Evolutionary conservation across 2,888 invertebrate species (phyloP), one percentile per base, ranked within the genome.

Genomic region (Cinara cedri): DNA sequence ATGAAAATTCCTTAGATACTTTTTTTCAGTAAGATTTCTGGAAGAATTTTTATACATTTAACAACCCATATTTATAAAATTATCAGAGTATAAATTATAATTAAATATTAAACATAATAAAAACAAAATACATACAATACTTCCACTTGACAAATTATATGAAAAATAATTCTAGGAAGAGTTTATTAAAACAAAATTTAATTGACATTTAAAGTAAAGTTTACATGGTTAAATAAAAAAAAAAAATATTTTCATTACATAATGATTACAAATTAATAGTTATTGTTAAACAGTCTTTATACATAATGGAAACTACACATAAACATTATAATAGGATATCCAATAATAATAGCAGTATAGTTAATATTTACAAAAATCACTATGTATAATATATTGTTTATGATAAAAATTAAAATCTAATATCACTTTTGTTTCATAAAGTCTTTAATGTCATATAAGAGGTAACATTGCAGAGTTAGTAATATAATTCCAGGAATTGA

Each of bases 351-450:
- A 63, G 51, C 21, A 62, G 21, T 63, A 63, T 42, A 74, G 51
- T 74, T 74, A 63, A 63, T 63, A 54, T 21, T 63, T 63, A 63
- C 60, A 74, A 42, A 62, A 49, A 2, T 8, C 34, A 21, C 34
- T 26, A 62, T 63, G 51, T 74, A 34, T 42, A 42, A 10, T 62
- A 34, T 1, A 62, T 62, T 26, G 19, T 46, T 26, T 60, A 60
- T 26, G 9, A 46, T 70, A 49, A 72, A 66, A 55, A 66, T 46
- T 66, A 55, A 66, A 54, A 76, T 26, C 42, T 76, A 76, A 68
- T 78, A 26, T 78, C 76, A 78, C 76, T 78, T 78, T 68, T 78
- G 68, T 78, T 78, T 78, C 68, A 78, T 68, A 11, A 49, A 78
- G 76, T 78, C 76, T 78, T 78, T 78, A 34, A 78, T 68, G 68